Base-by-base conservation (phyloP, 2,797 vertebrate genomes). In the Anguilla obscura region DNA sequence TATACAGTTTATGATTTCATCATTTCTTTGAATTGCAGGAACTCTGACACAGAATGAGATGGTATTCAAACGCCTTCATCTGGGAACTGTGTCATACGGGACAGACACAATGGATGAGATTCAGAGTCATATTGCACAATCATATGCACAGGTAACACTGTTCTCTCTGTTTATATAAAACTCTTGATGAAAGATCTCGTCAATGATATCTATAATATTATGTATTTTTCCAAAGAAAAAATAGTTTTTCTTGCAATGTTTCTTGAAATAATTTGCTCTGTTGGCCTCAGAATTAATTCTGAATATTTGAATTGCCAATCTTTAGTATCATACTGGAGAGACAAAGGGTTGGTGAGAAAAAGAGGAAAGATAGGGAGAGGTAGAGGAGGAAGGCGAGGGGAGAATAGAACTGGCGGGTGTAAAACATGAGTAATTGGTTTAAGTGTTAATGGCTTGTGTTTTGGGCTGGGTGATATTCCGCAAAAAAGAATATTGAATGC, bases 31-130 rank as follows among this genome's bases (percentile, higher is more conserved):
- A 85, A 36, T 86, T 93, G 9, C 93, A 99, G 98, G 98, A 40
- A 99, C 98, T 36, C 95, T 99, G 90, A 99, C 98, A 0, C 97
- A 98, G 91, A 99, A 99, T n/a, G 98, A 99, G 93, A 99, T 99
- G 98, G 93, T 99, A 66, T 99, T 99, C 93, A 99, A 98, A 93
- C 96, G 96, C 30, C 95, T 97, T 45, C 96, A 97, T 88, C 93
- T 96, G 88, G 96, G 96, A 36, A 97, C 96, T 0, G 96, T 96
- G 0, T 99, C 98, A 54, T 99, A 99, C 0, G 98, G 98, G 89
- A 97, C 95, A 0, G 98, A 99, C 94, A 99, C 98, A 18, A 99
- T 99, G 98, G 98, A 99, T 69, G 98, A 99, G 95, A 99, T 99
- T 87, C 98, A 99, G 93, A 98, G 91, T 93, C 98, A 98, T 90